Conservation (phyloP, 2,797 vertebrate species). For the Sciurus vulgaris region DNA sequence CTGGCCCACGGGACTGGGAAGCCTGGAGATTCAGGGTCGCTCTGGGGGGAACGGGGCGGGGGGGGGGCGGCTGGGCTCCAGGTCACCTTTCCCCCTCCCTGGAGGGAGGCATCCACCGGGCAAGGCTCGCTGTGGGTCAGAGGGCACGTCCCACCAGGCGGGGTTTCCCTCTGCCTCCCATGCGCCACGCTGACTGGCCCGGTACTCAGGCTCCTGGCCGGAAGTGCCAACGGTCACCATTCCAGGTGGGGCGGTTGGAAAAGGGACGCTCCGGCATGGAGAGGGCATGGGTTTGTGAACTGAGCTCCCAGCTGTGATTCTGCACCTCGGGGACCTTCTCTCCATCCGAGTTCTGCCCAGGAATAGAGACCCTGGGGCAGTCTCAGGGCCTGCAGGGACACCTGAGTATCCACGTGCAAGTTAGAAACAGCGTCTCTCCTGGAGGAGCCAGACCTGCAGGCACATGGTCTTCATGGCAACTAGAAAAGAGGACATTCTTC, state of each 20-base stretch:
- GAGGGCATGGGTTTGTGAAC: neutral
- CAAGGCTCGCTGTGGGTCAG: neutral
- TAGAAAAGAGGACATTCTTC: neutral
- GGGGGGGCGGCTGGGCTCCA: neutral
- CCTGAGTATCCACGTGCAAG: fast-evolving
- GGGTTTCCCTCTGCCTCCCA: neutral
- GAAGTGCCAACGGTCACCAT: neutral
- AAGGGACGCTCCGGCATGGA: no score
- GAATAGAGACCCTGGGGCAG: neutral
- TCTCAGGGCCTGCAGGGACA: neutral
- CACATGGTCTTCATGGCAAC: neutral
- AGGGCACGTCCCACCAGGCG: neutral
- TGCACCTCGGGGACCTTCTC: neutral
- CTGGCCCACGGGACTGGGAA: neutral
- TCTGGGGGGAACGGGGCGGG: no score
- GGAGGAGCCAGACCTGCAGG: neutral
- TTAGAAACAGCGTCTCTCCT: neutral
- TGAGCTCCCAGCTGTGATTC: neutral
- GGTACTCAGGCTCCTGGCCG: neutral
- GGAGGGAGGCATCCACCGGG: neutral
- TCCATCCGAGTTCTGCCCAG: neutral
- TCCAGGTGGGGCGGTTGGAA: no score
- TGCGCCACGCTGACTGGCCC: neutral
- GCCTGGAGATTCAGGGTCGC: neutral
- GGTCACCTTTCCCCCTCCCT: neutral